A percentile compares a stretch with the other conserved stretches of the same genome.
phyloP scores from a whole-genome alignment of 2,888 invertebrate genomes.

The Venustoraphidia nigricollis region DNA sequence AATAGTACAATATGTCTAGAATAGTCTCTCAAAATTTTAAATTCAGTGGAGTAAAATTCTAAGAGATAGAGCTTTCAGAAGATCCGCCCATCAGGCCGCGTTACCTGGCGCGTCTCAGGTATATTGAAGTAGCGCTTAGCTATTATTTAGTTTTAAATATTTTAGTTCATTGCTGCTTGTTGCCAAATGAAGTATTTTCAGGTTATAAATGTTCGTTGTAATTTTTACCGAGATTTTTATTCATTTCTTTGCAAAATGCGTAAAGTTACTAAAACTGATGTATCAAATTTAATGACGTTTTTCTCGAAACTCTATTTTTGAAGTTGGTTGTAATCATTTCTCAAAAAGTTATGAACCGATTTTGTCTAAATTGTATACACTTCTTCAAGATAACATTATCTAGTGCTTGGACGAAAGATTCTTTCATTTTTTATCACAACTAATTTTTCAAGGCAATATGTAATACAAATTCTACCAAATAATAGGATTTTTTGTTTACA shows the following conservation, averaged over 20 bases:
- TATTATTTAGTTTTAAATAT: too few species aligned
- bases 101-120: background rate
- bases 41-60: constrained; percentile 1
- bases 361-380: background rate
- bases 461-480: background rate
- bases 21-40: background rate
- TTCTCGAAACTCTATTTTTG: too few species aligned
- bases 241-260: too few species aligned
- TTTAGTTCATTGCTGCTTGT: too few species aligned
- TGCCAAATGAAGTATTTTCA: too few species aligned
- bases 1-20: background rate
- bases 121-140: background rate
- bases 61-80: constrained; percentile 1
- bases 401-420: too few species aligned
- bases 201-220: background rate
- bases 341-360: too few species aligned
- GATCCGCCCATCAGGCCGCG: constrained; percentile 1
- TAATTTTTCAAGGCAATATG: background rate
- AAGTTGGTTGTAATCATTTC: background rate
- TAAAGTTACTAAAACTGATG: too few species aligned
- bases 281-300: too few species aligned
- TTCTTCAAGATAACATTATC: too few species aligned
- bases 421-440: background rate
- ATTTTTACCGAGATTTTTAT: background rate
- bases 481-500: background rate